Evolutionary conservation across 2,888 invertebrate genomes (phyloP).

Genomic region (Mythimna lalbum): DNA sequence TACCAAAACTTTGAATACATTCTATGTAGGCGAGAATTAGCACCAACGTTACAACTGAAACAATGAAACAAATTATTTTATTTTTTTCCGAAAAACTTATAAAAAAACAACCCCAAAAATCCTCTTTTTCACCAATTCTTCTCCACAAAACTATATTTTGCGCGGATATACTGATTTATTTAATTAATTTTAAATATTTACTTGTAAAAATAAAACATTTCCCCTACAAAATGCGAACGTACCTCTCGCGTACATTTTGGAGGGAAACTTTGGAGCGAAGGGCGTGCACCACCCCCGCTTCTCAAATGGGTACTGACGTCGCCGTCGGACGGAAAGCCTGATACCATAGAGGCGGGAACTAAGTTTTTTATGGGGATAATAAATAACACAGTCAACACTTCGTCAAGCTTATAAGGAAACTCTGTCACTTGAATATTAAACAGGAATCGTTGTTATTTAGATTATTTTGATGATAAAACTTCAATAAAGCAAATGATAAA

Average conservation of each 20-base stretch:
- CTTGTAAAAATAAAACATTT: slow-evolving; percentile 23
- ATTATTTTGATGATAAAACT: no score
- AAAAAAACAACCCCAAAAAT: not conserved
- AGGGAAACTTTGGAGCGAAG: slow-evolving; percentile 75
- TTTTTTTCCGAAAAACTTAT: slow-evolving; percentile 56
- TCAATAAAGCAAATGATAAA: no score
- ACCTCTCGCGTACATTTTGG: slow-evolving; percentile 85
- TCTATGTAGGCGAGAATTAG: slow-evolving; percentile 80
- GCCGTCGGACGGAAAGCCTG: slow-evolving; percentile 24
- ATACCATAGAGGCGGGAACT: not conserved
- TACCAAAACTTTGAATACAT: slow-evolving; percentile 81
- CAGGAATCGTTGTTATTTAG: not conserved
- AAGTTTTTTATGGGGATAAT: slow-evolving; percentile 13
- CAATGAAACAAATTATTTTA: slow-evolving; percentile 44
- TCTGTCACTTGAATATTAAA: not conserved
- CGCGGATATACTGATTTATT: not conserved
- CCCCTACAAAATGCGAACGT: slow-evolving; percentile 51
- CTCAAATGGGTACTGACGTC: slow-evolving; percentile 72
- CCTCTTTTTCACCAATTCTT: accelerated
- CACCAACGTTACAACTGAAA: slow-evolving; percentile 84
- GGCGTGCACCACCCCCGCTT: slow-evolving; percentile 77
- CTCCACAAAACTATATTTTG: not conserved
- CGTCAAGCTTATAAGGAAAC: slow-evolving; percentile 1
- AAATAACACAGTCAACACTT: slow-evolving; percentile 7
- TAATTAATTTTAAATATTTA: not conserved